Base-by-base conservation (phyloP, 2,888 invertebrate genomes). In the Cephus spinipes region DNA sequence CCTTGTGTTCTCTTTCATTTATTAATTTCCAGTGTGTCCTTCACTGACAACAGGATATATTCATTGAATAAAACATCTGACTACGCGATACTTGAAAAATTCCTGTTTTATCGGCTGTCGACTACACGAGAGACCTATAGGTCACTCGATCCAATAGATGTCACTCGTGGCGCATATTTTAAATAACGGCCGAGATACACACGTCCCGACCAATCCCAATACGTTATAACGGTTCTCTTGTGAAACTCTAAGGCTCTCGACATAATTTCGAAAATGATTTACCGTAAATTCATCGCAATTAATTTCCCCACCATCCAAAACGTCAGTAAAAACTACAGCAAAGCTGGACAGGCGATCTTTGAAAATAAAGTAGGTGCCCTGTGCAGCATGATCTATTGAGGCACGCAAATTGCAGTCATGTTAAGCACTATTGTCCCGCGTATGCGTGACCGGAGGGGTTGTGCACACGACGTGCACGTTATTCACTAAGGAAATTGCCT, bases 331-430 rank as follows among this genome's bases (percentile, higher is more conserved):
- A 55, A 55, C 55, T 55, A 55, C 55, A 55, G 55, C 9, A 55
- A 9, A 4, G 55, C 23, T 2, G 55, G 9, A 55, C 23, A 55
- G 2, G 23, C 23, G 23, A 55, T 55, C 55, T 55, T 55, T 55
- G 9, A 55, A 55, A 55, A 55, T 55, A 55, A 55, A 55, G 9
- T 55, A 55, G 55, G 55, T 55, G 23, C 23, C 23, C 55, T 2
- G 23, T 9, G 9, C 55, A 23, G 23, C 55, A 23, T 55, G 55
- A 55, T 55, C 23, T 55, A 81, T 81, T 77, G 82, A 84, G 83
- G 80, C 81, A 86, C 85, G 86, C 83, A 87, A 86, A 86, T 84
- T 87, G 79, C 81, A 78, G 82, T 79, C 82, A 78, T 82, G 81
- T 83, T 82, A 81, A 83, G 80, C 79, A 69, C 77, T 78, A 84